Evolutionary conservation across 2,888 invertebrate species (phyloP).

Genomic region (Nephrocerus scutellatus): DNA sequence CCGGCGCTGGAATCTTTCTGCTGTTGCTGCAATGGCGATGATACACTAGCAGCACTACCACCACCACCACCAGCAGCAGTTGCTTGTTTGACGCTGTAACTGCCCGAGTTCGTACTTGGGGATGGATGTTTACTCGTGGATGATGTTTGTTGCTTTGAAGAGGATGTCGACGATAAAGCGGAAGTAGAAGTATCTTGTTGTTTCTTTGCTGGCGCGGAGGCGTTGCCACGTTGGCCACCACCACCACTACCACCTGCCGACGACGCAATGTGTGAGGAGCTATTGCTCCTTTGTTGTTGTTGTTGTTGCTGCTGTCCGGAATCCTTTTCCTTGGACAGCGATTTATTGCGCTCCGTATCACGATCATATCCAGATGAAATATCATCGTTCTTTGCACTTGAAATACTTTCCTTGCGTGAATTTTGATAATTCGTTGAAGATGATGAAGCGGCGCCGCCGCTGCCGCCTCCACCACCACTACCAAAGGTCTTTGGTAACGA

Average conservation of each 20-base stretch:
- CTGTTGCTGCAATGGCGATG: conserved; percentile 48
- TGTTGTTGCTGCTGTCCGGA: conserved; percentile 23
- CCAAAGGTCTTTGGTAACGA: conserved; percentile 31
- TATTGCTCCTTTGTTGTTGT: no score
- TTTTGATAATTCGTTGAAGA: no score
- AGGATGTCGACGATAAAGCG: conserved; percentile 41
- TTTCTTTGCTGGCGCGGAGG: conserved; percentile 20
- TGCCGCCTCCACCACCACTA: conserved; percentile 13
- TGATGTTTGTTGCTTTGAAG: conserved; percentile 50
- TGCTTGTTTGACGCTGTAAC: no score
- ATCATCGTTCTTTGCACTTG: conserved; percentile 47
- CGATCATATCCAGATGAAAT: conserved; percentile 77
- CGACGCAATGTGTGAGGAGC: no score
- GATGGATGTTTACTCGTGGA: conserved; percentile 45
- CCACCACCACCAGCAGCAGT: conserved; percentile 23
- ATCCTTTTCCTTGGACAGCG: conserved; percentile 38
- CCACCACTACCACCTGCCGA: no score
- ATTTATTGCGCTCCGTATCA: conserved; percentile 25
- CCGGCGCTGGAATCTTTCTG: conserved; percentile 19
- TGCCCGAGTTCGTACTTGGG: no score
- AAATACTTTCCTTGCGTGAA: conserved; percentile 24
- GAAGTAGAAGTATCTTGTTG: conserved; percentile 38
- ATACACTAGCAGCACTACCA: not conserved
- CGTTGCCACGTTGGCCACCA: no score
- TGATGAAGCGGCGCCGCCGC: no score